Evolutionary conservation across 2,888 invertebrate genomes (phyloP), one percentile per base, ranked within the genome.

Genomic region (Notodonta dromedarius): DNA sequence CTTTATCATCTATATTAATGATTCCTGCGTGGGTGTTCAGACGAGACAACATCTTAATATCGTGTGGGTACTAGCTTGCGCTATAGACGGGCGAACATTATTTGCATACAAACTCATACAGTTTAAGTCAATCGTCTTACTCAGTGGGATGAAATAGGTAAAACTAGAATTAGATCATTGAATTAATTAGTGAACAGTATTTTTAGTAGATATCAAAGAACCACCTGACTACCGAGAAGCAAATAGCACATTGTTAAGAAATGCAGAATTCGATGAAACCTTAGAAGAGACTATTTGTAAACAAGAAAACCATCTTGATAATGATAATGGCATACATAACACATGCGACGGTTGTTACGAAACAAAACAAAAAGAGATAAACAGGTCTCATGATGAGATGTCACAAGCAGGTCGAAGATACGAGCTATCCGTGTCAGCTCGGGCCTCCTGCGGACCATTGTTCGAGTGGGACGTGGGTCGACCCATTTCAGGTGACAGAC

Each of bases 101-200:
- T 74, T 66, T 68, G 65, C 65, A 73, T 76, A 62, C 70, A 67
- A 69, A 76, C 67, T 74, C 66, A 73, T 76, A 71, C 67, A 65
- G 53, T 55, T 61, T 54, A 73, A 62, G 63, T 44, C 24, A 55
- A n/a, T 51, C 69, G 40, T 46, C 68, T 66, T 61, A 73, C 71
- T 69, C 67, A 61, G 56, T 59, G 51, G 64, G 65, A 63, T 62
- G 60, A 69, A 73, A 64, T 50, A 51, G 58, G 57, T 52, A 44
- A 62, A 61, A 52, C 62, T 65, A 65, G 60, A 60, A 24, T 4
- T 24, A 51, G 51, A 51, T 48, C 48, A 7, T 42, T 42, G 35
- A 35, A 5, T 35, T 1, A 35, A 35, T 35, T 6, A 35, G 6
- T 35, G 35, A 35, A 35, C 7, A 35, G 7, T 35, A 35, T 3